Evolutionary conservation across 92 coral and sea anemone species (phyloP).

Genomic region (Epizoanthus rinbou): DNA sequence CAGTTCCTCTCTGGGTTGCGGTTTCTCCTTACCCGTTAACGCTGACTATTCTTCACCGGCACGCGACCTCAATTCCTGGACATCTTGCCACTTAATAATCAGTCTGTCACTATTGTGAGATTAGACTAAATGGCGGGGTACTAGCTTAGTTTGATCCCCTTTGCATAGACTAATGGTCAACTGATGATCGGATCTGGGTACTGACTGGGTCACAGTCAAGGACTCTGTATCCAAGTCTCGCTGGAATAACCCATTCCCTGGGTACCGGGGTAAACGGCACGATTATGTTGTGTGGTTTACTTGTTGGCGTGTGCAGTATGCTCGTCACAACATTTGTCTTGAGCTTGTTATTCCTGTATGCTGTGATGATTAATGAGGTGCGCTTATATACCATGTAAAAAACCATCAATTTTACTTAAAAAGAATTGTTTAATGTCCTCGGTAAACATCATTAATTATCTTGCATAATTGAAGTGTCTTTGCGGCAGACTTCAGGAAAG

Average conservation of each 20-base stretch:
- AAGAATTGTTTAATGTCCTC: conserved; percentile 32
- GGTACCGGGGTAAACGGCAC: not conserved
- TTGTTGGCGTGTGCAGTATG: conserved; percentile 15
- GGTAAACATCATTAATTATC: conserved; percentile 50
- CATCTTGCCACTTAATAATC: not conserved
- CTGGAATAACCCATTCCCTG: no score
- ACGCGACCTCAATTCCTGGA: conserved; percentile 10
- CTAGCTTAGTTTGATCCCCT: no score
- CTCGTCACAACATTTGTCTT: conserved; percentile 10
- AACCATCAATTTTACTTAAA: conserved; percentile 42
- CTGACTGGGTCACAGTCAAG: no score
- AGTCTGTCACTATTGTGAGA: no score
- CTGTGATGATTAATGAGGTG: conserved; percentile 45
- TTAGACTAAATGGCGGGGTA: no score
- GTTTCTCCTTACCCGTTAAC: not conserved
- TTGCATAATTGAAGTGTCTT: conserved; percentile 33
- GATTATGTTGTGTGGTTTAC: not conserved
- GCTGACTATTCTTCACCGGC: conserved; percentile 3
- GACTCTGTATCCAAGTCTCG: no score
- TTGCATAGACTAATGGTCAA: no score
- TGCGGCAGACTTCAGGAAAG: conserved; percentile 3
- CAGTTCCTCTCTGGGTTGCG: not conserved
- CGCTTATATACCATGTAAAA: conserved; percentile 36
- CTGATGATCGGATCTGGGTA: no score
- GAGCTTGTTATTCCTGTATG: not conserved